Conservation (phyloP, 2,113 vertebrate species). For the Rhombomys opimus region DNA sequence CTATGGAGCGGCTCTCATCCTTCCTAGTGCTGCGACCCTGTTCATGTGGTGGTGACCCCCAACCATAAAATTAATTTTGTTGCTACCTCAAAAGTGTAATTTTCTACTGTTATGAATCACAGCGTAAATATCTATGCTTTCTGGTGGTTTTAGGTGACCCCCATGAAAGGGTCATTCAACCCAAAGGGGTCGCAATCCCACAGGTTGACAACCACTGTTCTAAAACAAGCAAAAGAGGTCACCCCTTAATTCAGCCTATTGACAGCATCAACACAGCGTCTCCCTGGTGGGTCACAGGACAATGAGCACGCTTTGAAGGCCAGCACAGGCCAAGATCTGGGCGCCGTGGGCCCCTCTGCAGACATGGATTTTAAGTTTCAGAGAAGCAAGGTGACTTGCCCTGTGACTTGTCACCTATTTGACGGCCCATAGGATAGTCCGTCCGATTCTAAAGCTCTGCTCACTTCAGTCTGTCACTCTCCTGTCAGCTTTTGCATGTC, state of each 20-base stretch:
- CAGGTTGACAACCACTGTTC: neutral
- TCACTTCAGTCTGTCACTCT: neutral
- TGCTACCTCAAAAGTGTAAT: neutral
- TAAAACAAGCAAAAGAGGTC: neutral
- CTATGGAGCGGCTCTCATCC: neutral
- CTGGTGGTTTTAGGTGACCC: neutral
- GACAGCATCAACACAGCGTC: neutral
- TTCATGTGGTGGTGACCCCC: neutral
- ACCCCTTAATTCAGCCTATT: neutral
- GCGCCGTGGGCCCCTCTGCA: neutral
- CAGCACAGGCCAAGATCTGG: neutral
- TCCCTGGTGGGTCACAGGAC: neutral
- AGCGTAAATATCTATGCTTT: neutral
- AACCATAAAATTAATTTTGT: neutral
- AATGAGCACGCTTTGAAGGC: neutral
- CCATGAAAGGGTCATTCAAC: neutral
- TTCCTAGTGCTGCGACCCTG: neutral
- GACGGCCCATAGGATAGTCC: neutral
- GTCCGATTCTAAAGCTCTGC: neutral
- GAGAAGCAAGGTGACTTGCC: neutral
- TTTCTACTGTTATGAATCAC: neutral
- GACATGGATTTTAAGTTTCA: constrained; percentile 5
- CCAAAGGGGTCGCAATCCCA: neutral
- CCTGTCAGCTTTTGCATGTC: neutral
- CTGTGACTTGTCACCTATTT: neutral